These are phyloP conservation scores for Anastrepha obliqua DNA, from an alignment of 1,140 invertebrate genomes.

Conservation along the genomic window DNA sequence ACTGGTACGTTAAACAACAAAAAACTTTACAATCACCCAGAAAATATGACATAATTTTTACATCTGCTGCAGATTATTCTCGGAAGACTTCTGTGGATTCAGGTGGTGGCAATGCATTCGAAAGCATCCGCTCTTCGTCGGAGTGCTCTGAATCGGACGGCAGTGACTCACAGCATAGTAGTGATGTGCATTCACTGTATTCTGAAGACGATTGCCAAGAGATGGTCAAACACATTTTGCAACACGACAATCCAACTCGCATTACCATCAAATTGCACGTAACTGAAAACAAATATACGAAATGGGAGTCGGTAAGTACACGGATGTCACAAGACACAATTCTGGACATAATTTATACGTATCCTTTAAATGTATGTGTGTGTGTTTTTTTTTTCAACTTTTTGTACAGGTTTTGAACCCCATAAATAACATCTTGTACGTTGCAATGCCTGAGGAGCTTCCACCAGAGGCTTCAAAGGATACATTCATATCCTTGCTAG, in stretches of 20 bases:
- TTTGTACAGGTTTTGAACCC: slow-evolving; percentile 41
- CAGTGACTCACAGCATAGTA: slow-evolving; percentile 61
- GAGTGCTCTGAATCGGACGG: slow-evolving; percentile 66
- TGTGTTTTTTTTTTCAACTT: slow-evolving; percentile 9
- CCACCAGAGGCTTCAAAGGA: slow-evolving; percentile 93
- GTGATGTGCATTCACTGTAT: slow-evolving; percentile 69
- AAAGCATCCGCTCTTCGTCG: slow-evolving; percentile 65
- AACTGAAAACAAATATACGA: slow-evolving; percentile 83
- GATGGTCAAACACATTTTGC: slow-evolving; percentile 78
- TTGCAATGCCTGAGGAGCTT: slow-evolving; percentile 89
- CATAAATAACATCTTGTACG: slow-evolving; percentile 80
- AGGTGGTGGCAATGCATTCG: slow-evolving; percentile 71
- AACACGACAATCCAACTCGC: slow-evolving; percentile 80
- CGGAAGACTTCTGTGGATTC: slow-evolving; percentile 74
- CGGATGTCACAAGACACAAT: not conserved
- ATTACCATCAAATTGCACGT: slow-evolving; percentile 86
- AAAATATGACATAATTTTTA: slow-evolving; percentile 52
- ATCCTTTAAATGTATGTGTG: not conserved
- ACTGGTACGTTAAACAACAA: slow-evolving; percentile 73
- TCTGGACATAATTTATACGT: not conserved
- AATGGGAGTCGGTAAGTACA: slow-evolving; percentile 85
- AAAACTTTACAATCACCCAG: not conserved
- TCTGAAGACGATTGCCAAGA: slow-evolving; percentile 71
- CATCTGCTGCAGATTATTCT: slow-evolving; percentile 75
- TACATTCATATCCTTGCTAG: slow-evolving; percentile 92